phyloP scores from a whole-genome alignment of 2,888 invertebrate species.

The Ectemnius continuus region DNA sequence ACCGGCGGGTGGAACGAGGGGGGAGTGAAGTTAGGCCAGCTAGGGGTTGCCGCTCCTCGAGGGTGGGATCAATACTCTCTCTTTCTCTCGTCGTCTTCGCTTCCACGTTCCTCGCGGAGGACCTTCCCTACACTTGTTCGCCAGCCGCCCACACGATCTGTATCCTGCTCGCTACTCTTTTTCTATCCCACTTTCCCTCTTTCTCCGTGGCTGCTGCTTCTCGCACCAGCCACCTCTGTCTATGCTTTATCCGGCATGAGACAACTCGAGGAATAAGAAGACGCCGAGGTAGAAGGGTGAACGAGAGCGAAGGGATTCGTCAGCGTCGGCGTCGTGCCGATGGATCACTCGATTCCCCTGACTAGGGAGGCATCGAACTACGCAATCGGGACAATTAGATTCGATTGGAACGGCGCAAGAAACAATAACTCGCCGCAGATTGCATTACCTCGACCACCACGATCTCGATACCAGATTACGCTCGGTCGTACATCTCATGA shows the following conservation, averaged over 20 bases:
- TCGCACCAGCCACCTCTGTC: background rate
- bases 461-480: slow-evolving; percentile 41
- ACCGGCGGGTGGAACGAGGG: slow-evolving; percentile 77
- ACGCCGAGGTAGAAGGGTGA: background rate
- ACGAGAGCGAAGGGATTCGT: slow-evolving; percentile 1
- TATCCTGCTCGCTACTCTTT: background rate
- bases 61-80: slow-evolving; percentile 77
- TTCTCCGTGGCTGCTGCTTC: slow-evolving; percentile 28
- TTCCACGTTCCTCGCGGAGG: slow-evolving; percentile 52
- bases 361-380: slow-evolving; percentile 40
- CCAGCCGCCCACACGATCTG: background rate
- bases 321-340: slow-evolving; percentile 42
- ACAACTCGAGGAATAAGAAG: background rate
- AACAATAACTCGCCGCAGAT: slow-evolving; percentile 44
- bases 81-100: slow-evolving; percentile 73
- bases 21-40: slow-evolving; percentile 79
- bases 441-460: slow-evolving; percentile 34
- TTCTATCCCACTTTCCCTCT: slow-evolving; percentile 26
- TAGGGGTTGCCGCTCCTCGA: slow-evolving; percentile 73
- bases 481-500: slow-evolving; percentile 31
- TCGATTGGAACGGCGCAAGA: slow-evolving; percentile 49
- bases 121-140: slow-evolving; percentile 39
- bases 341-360: slow-evolving; percentile 50
- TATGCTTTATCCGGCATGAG: background rate
- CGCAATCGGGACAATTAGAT: slow-evolving; percentile 61